A percentile compares a stretch with the other conserved stretches of the same genome.
Conservation (phyloP, 2,797 vertebrate species). For the Gymnodraco acuticeps region DNA sequence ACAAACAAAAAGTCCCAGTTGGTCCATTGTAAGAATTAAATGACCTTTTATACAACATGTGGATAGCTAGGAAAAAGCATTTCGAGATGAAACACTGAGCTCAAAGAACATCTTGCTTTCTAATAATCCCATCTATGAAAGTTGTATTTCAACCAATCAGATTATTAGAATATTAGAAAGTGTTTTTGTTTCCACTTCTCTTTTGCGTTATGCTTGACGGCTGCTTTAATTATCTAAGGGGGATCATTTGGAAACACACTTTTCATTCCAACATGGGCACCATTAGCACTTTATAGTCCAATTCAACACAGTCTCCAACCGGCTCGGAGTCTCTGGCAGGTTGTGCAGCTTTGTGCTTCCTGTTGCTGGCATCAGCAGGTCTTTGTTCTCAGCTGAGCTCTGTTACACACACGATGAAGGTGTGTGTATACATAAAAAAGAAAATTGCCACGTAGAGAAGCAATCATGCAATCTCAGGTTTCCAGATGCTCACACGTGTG, state of each 20-base stretch:
- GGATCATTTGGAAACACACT: slow-evolving; percentile 48
- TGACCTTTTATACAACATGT: not conserved
- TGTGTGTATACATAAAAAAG: not conserved
- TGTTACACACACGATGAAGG: slow-evolving; percentile 58
- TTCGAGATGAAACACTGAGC: not conserved
- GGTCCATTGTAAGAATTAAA: slow-evolving; percentile 6
- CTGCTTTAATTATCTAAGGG: slow-evolving; percentile 54
- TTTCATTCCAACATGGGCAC: slow-evolving; percentile 61
- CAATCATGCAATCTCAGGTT: slow-evolving; percentile 28
- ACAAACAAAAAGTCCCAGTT: slow-evolving; percentile 26
- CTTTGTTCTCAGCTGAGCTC: slow-evolving; percentile 73
- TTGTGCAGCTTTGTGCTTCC: slow-evolving; percentile 52
- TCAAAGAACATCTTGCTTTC: not conserved
- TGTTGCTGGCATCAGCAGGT: slow-evolving; percentile 69
- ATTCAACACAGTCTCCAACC: slow-evolving; percentile 69
- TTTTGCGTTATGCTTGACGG: slow-evolving; percentile 28
- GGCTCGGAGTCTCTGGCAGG: slow-evolving; percentile 67
- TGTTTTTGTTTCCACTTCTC: slow-evolving; percentile 39
- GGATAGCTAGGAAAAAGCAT: not conserved
- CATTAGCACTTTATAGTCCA: slow-evolving; percentile 72
- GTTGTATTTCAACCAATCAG: not conserved
- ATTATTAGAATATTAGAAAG: slow-evolving; percentile 16
- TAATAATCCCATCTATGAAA: not conserved
- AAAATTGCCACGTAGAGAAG: not conserved
- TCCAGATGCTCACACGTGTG: slow-evolving; percentile 52